Evolutionary conservation across 2,113 vertebrate genomes (phyloP).

Genomic region (Apus apus): DNA sequence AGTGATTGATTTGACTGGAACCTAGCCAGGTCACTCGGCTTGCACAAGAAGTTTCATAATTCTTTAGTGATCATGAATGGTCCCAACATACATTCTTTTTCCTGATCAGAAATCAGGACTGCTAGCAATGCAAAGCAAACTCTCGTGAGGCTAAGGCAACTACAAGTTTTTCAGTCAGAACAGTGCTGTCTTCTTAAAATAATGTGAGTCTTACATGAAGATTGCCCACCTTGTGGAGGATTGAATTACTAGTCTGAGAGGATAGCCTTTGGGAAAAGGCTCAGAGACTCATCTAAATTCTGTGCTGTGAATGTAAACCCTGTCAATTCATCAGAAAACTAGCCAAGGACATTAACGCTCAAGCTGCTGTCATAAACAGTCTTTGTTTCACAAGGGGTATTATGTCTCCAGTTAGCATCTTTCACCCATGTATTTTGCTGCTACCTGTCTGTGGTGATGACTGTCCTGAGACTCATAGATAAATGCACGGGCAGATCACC

Average conservation of each 20-base stretch:
- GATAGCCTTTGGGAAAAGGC: not conserved
- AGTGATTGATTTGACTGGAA: conserved; percentile 22
- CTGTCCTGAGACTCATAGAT: not conserved
- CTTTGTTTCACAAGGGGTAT: not conserved
- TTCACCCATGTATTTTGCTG: not conserved
- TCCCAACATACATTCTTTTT: not conserved
- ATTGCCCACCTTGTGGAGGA: not conserved
- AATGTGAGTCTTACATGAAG: not conserved
- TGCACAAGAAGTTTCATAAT: conserved; percentile 7
- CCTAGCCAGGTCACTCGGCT: not conserved
- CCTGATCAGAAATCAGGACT: not conserved
- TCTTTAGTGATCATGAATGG: not conserved
- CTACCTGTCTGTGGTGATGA: not conserved
- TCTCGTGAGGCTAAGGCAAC: not conserved
- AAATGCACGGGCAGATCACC: not conserved
- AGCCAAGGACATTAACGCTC: not conserved
- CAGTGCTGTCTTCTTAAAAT: not conserved
- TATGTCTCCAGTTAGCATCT: not conserved
- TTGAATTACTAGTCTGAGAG: not conserved
- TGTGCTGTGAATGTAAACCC: not conserved
- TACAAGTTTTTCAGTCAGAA: not conserved
- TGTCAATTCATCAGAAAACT: not conserved
- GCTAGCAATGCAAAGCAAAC: not conserved
- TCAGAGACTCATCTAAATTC: not conserved
- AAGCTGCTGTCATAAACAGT: not conserved